Evolutionary conservation across 1,140 invertebrate species (phyloP), one percentile per base, ranked within the genome.

Genomic region (Drosophila paulistorum): DNA sequence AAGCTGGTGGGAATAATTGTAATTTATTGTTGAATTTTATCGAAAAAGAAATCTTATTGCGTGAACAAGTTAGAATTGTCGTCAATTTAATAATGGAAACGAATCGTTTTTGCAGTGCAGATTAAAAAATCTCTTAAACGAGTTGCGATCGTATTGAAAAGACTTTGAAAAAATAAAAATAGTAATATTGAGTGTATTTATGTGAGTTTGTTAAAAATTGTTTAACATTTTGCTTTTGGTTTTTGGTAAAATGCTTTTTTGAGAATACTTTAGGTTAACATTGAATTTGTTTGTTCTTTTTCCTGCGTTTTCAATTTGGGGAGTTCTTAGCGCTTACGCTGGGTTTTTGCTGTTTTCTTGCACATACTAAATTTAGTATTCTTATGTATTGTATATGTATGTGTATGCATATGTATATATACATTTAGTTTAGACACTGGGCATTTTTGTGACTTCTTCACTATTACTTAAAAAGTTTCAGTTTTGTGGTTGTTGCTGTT

Each of bases 211-310:
- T 42, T 72, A 67, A 68, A 76, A 63, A 61, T 68, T 61, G 23
- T 69, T 45, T 62, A 54, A 35, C 26, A 51, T 57, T 58, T 60
- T 65, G 71, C 61, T 67, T 39, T 54, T 30, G 7, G 5, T 30
- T 30, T 87, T 83, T 75, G 79, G 77, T 89, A 84, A 89, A 89
- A 89, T 89, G 84, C 85, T 57, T 68, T 81, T 41, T 89, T 81
- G 80, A 89, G 82, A 87, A 90, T 89, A 90, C 85, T 89, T 89
- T 83, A 77, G 84, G 80, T 87, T 89, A 84, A 89, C 84, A 89
- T 87, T 87, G 83, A 76, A 77, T 64, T 77, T 75, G 72, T 75
- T 51, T 23, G 17, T 51, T 23, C 45, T 13, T 3, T 37, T 5
- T 30, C 30, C 30, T 10, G 17, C 55, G 17, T 35, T 4, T 59